Percentiles rank a stretch among this genome's conserved stretches.
phyloP scores from a whole-genome alignment of 2,888 invertebrate species.

The Tipula helvola region DNA sequence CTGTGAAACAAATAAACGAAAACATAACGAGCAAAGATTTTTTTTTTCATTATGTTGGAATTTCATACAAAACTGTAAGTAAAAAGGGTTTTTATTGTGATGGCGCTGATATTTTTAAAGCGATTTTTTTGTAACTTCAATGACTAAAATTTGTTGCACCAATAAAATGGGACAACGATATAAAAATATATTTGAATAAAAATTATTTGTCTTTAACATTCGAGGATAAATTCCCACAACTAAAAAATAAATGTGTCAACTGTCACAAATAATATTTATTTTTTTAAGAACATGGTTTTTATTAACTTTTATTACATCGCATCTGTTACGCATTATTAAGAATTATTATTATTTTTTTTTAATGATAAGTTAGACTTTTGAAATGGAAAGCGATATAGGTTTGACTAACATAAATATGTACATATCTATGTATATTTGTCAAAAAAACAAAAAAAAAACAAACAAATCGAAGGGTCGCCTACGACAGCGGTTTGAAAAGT shows the following conservation, averaged over 20 bases:
- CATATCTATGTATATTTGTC: neutral
- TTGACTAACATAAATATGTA: neutral
- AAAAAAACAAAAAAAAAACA: neutral
- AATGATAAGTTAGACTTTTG: neutral
- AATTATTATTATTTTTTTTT: too few species aligned
- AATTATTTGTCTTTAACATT: too few species aligned
- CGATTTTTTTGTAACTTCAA: too few species aligned
- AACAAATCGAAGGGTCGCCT: neutral
- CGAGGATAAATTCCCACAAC: neutral
- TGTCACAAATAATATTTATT: neutral
- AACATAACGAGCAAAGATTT: too few species aligned
- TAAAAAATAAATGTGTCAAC: neutral
- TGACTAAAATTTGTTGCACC: too few species aligned
- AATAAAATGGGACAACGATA: too few species aligned
- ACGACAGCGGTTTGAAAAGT: neutral
- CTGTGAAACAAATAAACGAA: too few species aligned
- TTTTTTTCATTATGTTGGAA: too few species aligned
- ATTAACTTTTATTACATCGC: neutral
- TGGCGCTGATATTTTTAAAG: too few species aligned
- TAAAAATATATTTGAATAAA: too few species aligned
- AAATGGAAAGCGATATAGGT: neutral
- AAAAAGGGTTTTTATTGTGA: too few species aligned
- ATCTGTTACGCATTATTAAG: neutral
- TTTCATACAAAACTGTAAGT: too few species aligned
- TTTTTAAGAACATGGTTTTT: neutral